phyloP scores from a whole-genome alignment of 2,797 vertebrate genomes.

The Tenualosa thibaudeaui region DNA sequence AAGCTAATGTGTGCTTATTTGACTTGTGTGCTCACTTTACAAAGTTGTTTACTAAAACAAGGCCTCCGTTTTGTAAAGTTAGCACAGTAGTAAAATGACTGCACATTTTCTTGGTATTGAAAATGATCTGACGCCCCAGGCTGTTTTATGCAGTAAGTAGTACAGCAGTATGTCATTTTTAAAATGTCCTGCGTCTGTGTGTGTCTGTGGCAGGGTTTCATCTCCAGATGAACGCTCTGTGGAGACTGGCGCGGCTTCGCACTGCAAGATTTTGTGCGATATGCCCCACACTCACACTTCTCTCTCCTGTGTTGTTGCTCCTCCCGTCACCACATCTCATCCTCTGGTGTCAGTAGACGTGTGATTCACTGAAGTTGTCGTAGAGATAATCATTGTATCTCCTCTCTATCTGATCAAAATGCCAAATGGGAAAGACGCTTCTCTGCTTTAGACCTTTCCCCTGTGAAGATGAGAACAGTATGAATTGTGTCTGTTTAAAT shows the following conservation, averaged over 20 bases:
- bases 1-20: too few relatives aligned
- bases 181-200: too few relatives aligned
- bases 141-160: too few relatives aligned
- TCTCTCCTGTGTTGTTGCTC: neutral
- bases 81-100: too few relatives aligned
- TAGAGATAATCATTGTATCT: neutral
- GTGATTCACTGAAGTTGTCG: neutral
- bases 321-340: neutral
- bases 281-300: neutral
- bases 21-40: too few relatives aligned
- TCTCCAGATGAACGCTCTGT: neutral
- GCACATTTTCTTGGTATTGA: too few relatives aligned
- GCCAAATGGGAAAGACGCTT: neutral
- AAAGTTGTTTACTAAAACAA: too few relatives aligned
- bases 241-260: neutral
- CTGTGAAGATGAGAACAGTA: neutral
- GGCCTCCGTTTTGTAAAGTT: too few relatives aligned
- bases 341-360: neutral
- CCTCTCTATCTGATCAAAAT: neutral
- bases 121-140: too few relatives aligned
- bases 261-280: conserved; percentile 6
- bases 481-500: neutral
- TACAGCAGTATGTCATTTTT: too few relatives aligned
- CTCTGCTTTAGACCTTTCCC: neutral
- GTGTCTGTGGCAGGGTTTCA: neutral